A percentile compares a stretch with the other conserved stretches of the same genome.
Conservation (phyloP, 64 coral and sea anemone species). For the Stichodactyla mertensii region DNA sequence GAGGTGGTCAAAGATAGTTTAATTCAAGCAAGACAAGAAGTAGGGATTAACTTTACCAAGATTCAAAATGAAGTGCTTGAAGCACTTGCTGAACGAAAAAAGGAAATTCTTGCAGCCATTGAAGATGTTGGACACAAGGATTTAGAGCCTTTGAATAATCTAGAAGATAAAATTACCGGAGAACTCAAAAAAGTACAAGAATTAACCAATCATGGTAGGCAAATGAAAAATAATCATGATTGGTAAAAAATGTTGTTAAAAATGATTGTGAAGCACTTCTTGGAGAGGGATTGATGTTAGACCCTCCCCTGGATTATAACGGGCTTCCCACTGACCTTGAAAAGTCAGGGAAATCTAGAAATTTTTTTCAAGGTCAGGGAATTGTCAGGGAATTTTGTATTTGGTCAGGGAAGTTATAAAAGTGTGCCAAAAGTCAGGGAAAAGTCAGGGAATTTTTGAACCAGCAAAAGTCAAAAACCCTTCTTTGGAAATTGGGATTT, state of each 20-base stretch:
- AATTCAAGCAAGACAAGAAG: conserved; percentile 50
- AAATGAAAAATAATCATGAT: neutral
- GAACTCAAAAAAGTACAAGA: conserved; percentile 62
- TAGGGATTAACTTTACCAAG: conserved; percentile 61
- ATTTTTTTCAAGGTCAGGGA: no score
- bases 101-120: conserved; percentile 67
- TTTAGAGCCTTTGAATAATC: conserved; percentile 69
- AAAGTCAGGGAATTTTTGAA: no score
- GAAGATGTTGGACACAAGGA: conserved; percentile 85
- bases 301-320: no score
- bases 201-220: conserved; percentile 58
- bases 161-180: conserved; percentile 84
- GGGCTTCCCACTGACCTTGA: no score
- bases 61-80: conserved; percentile 59
- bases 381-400: no score
- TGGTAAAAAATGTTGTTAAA: neutral
- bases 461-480: no score
- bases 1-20: conserved; percentile 77
- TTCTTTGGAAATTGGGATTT: no score
- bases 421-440: no score
- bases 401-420: no score
- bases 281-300: no score
- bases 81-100: conserved; percentile 37
- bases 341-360: no score
- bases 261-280: neutral